Evolutionary conservation across 2,113 vertebrate species (phyloP).

Genomic region (Lasiurus cinereus): DNA sequence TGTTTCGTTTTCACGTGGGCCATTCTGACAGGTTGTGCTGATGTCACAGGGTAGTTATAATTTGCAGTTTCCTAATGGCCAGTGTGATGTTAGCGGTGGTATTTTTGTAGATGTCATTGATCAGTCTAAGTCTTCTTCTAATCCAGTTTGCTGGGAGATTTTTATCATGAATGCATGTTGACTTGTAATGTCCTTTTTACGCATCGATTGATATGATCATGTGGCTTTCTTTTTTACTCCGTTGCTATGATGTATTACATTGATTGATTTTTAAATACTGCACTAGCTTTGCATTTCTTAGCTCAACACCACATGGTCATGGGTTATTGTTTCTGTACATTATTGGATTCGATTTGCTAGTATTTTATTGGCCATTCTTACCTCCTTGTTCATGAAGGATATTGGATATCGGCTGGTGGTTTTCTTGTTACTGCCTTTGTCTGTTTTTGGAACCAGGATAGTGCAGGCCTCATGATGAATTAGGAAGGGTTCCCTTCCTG

Average conservation of each 20-base stretch:
- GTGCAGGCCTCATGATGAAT: neutral
- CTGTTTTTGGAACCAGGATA: conserved; percentile 9
- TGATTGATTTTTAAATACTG: neutral
- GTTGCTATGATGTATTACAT: neutral
- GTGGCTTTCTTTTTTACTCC: neutral
- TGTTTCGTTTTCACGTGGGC: conserved; percentile 4
- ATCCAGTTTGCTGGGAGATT: conserved; percentile 9
- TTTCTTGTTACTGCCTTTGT: conserved; percentile 11
- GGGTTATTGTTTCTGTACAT: neutral
- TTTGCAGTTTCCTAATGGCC: neutral
- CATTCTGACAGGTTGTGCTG: neutral
- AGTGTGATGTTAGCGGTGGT: neutral
- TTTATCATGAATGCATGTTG: neutral
- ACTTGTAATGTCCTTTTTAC: conserved; percentile 5
- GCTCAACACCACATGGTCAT: neutral
- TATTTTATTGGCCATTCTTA: conserved; percentile 13
- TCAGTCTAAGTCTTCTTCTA: neutral
- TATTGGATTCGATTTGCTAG: conserved; percentile 13
- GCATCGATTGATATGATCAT: neutral
- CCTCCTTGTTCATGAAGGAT: neutral
- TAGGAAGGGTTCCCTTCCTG: neutral
- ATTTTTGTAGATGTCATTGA: conserved; percentile 4
- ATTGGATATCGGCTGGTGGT: neutral
- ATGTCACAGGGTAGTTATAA: neutral
- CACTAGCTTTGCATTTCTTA: conserved; percentile 48